Evolutionary conservation across 2,888 invertebrate genomes (phyloP).

Genomic region (Onchidella celtica): DNA sequence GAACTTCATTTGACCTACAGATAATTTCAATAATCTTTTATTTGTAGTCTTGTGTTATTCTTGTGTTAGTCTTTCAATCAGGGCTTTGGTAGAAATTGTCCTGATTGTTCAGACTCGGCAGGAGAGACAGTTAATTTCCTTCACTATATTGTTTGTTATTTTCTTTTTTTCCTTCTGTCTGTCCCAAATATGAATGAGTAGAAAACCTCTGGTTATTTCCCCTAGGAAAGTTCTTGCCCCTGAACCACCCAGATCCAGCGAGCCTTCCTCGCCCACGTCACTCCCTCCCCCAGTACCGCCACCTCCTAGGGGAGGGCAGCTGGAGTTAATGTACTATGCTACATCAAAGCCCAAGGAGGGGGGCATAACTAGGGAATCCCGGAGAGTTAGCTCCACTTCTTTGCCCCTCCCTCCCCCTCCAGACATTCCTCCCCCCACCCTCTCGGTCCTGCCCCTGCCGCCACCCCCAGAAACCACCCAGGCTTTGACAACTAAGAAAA

Average conservation of each 20-base stretch:
- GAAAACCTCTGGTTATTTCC: slow-evolving; percentile 20
- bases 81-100: too few relatives aligned
- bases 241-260: background rate
- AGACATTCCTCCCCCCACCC: background rate
- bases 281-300: background rate
- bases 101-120: too few relatives aligned
- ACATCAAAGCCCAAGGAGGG: background rate
- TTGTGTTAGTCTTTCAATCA: too few relatives aligned
- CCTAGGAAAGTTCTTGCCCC: slow-evolving; percentile 15
- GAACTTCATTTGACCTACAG: too few relatives aligned
- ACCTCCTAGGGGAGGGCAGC: background rate
- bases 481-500: slow-evolving; percentile 15
- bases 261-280: too few relatives aligned
- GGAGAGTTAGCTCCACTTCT: background rate
- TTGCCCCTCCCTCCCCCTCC: slow-evolving; percentile 23
- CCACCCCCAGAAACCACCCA: slow-evolving; percentile 3
- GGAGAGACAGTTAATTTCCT: too few relatives aligned
- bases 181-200: background rate
- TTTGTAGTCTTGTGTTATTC: too few relatives aligned
- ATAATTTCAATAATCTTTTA: too few relatives aligned
- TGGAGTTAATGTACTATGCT: background rate
- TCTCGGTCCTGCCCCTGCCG: slow-evolving; percentile 26
- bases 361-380: background rate
- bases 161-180: slow-evolving; percentile 1
- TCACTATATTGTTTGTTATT: background rate